Evolutionary conservation across 1,140 invertebrate genomes (phyloP), one percentile per base, ranked within the genome.

Genomic region (Apis laboriosa): DNA sequence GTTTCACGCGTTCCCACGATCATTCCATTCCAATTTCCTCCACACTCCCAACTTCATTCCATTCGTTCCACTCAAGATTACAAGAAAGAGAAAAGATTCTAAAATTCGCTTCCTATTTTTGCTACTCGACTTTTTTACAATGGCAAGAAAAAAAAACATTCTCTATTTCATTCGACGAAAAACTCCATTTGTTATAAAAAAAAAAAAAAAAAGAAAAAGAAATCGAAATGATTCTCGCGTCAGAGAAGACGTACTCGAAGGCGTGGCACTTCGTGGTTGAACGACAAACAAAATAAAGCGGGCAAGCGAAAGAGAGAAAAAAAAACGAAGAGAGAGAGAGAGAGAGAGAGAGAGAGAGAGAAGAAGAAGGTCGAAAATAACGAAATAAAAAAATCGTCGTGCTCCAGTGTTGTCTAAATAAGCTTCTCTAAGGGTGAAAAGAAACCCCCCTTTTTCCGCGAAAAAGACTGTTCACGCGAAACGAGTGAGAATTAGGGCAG

Each of bases 361-460:
- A 60, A 87, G 34, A 43, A 66, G 60, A 86, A 77, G 76, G 12
- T 9, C 9, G 24, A 51, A 9, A 51, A 66, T 24, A 15, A 34
- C 78, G n/a, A 74, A 74, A 24, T 34, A 51, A 63, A 58, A 77
- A 68, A 72, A 70, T 84, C 55, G 66, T 80, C 76, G 64, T 80
- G 68, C 77, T 87, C 81, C 86, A 77, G 60, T 80, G 86, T 87
- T 87, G 86, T 87, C 86, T 84, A 87, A 87, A 81, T 84, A 87
- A 87, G 86, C 85, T 87, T 87, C 71, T 84, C 83, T 3, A 7
- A 43, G 83, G 74, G 73, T 58, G 77, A 84, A 76, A 71, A 83
- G 56, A 56, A 75, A 80, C 24, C 81, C 80, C 85, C 58, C 58
- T n/a, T 71, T 84, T 76, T 80, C 53, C 86, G 86, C 86, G 34